A percentile compares a stretch with the other conserved stretches of the same genome.
These are phyloP conservation scores for Tragelaphus scriptus DNA, from an alignment of 2,113 vertebrate genomes.

Conservation along the genomic window DNA sequence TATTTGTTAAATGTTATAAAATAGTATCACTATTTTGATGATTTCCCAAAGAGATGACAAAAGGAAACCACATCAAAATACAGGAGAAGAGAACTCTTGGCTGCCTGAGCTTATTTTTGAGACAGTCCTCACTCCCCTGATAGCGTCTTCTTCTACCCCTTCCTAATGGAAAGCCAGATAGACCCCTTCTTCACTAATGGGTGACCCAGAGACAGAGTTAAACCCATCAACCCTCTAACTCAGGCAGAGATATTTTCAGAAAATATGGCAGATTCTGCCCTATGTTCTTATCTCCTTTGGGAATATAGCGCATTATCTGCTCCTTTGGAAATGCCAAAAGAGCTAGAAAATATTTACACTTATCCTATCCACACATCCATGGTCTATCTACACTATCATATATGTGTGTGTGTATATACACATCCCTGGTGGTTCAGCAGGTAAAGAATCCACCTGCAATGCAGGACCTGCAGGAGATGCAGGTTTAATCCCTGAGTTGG, in stretches of 20 bases:
- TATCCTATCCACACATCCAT: background rate
- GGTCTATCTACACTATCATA: background rate
- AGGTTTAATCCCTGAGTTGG: background rate
- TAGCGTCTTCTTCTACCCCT: background rate
- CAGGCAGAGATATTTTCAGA: background rate
- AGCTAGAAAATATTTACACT: background rate
- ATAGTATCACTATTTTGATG: background rate
- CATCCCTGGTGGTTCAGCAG: background rate
- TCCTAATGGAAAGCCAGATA: background rate
- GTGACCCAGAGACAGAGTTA: background rate
- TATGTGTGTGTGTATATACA: background rate
- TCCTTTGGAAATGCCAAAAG: background rate
- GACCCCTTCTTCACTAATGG: background rate
- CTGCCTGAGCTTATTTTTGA: background rate
- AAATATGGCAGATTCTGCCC: background rate
- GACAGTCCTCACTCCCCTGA: background rate
- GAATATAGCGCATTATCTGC: background rate
- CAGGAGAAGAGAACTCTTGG: background rate
- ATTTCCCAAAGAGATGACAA: background rate
- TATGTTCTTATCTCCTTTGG: background rate
- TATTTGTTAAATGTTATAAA: background rate
- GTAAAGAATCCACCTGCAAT: background rate
- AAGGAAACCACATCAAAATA: background rate
- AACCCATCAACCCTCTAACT: background rate
- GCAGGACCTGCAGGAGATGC: background rate